Base-by-base conservation (phyloP, 2,888 invertebrate species). In the Drosophila borealis region DNA sequence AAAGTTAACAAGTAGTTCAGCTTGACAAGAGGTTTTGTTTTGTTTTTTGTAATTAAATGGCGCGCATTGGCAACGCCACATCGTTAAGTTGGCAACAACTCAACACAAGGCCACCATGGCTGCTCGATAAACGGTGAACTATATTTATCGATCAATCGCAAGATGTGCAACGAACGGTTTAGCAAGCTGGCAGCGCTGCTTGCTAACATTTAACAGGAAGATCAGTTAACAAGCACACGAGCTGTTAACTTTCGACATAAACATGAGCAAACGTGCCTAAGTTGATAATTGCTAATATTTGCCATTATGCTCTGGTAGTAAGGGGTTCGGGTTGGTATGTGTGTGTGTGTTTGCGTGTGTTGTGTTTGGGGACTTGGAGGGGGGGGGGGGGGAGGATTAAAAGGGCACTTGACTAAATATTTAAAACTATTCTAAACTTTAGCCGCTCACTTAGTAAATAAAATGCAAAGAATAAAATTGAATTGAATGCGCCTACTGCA, bases 381-480 rank as follows among this genome's bases (percentile, higher is more conserved):
- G 19, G 46, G 17, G n/a, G 13, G 54, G 54, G 34, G 21, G 21
- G 36, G 46, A 33, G 45, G 39, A 29, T 46, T 21, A 56, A 45
- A 48, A 48, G 65, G 68, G 60, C 50, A 79, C 76, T 79, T 81
- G 80, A 75, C 82, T 81, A 79, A 72, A 67, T 79, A 75, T 67
- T 86, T 70, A 63, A 77, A 65, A 71, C 70, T 82, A 82, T 77
- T 55, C 80, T 85, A 71, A 67, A 69, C 53, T 70, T 66, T 69
- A 74, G 81, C 86, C 73, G 77, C 62, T 69, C 77, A 54, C 83
- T 81, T 81, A 86, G 65, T 82, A 87, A 82, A 78, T 81, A 75
- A 82, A 82, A 82, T 82, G 82, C 82, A 87, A 84, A 87, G 75
- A 81, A 81, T 75, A 74, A 78, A 81, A 67, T 81, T 74, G 25